Base-by-base conservation (phyloP, 2,113 vertebrate species). In the Apus apus region DNA sequence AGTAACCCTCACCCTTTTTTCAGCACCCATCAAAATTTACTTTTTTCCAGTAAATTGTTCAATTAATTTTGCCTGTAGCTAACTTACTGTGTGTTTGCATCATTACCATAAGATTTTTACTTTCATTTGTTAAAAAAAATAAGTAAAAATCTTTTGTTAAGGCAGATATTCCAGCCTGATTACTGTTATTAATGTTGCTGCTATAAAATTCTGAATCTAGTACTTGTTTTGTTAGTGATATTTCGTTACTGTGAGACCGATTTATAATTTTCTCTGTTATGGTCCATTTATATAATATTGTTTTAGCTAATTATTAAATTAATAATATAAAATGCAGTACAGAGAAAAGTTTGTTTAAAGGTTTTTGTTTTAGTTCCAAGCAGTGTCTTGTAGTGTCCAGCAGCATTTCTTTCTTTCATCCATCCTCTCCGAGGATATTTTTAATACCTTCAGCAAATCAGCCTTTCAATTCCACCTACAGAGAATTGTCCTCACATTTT, bases 401-500 rank as follows among this genome's bases (percentile, higher is more conserved):
- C 45, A 85, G 23, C 22, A 83, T 78, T 88, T 87, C 25, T 75
- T 29, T 66, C 70, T 85, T 75, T 89, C 38, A 50, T 61, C 17
- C 4, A 16, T 34, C 9, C 12, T 83, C 51, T 89, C 61, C 0
- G 0, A 45, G 34, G 67, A 43, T 58, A 77, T 73, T 89, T 94
- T 94, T 92, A 87, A 82, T 67, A 75, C 18, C 19, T 74, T 84
- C 75, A 74, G 72, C 16, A 94, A 94, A 76, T 84, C 70, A 82
- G 46, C 68, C 75, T 88, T 94, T 90, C 85, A 83, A 3, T 95
- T 96, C 64, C 56, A 92, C 50, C 79, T 89, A 40, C 64, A 88
- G 90, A 96, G 65, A 92, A 57, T 46, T 81, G 65, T 87, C 64
- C 75, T 90, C 56, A 62, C 61, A 92, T 45, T 46, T 66, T 93